Evolutionary conservation across 2,888 invertebrate genomes (phyloP).

Genomic region (Cataglyphis rosenhaueri): DNA sequence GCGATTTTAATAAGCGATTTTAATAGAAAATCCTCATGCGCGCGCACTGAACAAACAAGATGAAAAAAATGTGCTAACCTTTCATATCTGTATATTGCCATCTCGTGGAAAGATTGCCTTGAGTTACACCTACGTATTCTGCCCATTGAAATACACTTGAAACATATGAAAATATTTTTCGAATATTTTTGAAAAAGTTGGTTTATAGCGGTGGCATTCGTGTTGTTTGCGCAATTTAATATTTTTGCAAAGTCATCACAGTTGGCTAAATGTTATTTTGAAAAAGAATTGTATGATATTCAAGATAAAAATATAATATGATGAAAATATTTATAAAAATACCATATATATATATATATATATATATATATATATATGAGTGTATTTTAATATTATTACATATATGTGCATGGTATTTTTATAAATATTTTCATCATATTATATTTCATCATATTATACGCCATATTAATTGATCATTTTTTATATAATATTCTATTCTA

Average conservation of each 20-base stretch:
- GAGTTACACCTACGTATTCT: conserved; percentile 19
- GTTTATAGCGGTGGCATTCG: not conserved
- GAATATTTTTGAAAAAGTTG: not conserved
- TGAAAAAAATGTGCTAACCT: conserved; percentile 31
- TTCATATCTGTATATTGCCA: not conserved
- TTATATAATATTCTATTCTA: not conserved
- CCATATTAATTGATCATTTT: not conserved
- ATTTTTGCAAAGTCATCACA: not conserved
- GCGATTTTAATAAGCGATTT: conserved; percentile 16
- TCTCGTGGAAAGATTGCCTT: not conserved
- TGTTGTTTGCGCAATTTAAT: not conserved
- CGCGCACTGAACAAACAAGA: conserved; percentile 41
- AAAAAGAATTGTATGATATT: not conserved
- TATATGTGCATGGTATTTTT: no score
- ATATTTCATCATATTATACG: no score
- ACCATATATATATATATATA: no score
- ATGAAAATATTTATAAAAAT: no score
- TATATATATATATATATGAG: no score
- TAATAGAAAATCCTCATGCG: conserved; percentile 13
- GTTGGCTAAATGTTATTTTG: conserved; percentile 8
- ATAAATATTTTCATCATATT: no score
- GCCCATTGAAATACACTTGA: conserved; percentile 14
- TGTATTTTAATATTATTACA: no score
- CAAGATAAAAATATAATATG: no score
- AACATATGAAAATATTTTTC: conserved; percentile 23